Base-by-base conservation (phyloP, 35 echinoderm and acorn worm species). In the Anneissia japonica region DNA sequence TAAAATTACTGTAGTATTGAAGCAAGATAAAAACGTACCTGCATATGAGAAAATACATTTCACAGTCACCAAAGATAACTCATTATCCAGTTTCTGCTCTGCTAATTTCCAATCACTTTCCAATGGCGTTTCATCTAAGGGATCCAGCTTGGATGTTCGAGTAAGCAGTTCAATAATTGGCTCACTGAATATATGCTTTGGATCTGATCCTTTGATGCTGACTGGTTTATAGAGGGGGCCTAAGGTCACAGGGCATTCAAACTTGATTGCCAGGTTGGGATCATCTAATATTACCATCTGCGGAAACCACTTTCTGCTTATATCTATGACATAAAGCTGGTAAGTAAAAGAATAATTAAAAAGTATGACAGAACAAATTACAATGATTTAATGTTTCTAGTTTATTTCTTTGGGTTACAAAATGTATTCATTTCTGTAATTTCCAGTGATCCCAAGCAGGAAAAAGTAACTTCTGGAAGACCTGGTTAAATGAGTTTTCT, bases 81-180 rank as follows among this genome's bases (percentile, higher is more conserved):
- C 79, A 35, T 88, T 88, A 30, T 97, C 95, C 21, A 90, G 13
- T 7, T 74, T 82, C 46, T 32, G 74, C 78, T 97, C 95, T 13
- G 36, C 46, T 26, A 88, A 80, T 79, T 97, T 93, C 95, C 95
- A 97, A 23, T 97, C 85, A 31, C 32, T 43, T 38, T 88, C 95
- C 34, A 97, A 85, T 30, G 92, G 91, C 72, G 95, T 86, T 10
- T 85, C 89, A 93, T 97, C 95, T 32, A 97, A 77, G 23, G 95
- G 95, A 86, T 97, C 95, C 34, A 90, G 88, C 85, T 97, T 97
- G 46, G 91, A 91, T 35, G 95, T 97, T 46, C 91, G 90, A 38
- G 95, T 97, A 55, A 97, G 46, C 34, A 93, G 91, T 77, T 91
- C 85, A 29, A 97, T 97, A 41, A 93, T 86, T 45, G 95, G 95